phyloP scores from a whole-genome alignment of 1,140 invertebrate species.

The Musca vetustissima region DNA sequence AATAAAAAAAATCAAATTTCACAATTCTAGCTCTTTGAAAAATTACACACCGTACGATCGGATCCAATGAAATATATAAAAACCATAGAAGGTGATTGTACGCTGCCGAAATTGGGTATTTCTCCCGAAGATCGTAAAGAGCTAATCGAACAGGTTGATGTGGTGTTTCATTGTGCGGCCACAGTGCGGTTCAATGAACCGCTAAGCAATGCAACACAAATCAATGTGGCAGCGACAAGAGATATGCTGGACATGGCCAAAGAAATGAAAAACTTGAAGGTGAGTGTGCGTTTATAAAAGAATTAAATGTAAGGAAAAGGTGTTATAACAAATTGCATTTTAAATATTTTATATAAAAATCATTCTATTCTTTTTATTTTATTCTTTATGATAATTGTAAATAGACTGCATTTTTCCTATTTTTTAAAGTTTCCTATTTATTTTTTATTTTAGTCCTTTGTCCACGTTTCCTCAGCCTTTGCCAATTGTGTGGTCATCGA shows the following conservation, averaged over 20 bases:
- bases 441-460: slow-evolving; percentile 44
- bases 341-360: not conserved
- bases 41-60: slow-evolving; percentile 19
- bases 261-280: slow-evolving; percentile 72
- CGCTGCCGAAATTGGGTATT: slow-evolving; percentile 68
- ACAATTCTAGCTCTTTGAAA: slow-evolving; percentile 18
- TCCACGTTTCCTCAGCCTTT: slow-evolving; percentile 76
- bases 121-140: slow-evolving; percentile 59
- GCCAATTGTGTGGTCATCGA: slow-evolving; percentile 65
- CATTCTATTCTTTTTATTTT: not conserved
- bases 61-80: slow-evolving; percentile 26
- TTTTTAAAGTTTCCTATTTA: not conserved
- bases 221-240: slow-evolving; percentile 64
- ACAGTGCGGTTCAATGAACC: slow-evolving; percentile 82
- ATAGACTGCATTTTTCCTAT: too few species aligned
- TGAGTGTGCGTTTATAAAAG: slow-evolving; percentile 44
- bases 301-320: not conserved
- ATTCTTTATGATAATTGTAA: too few species aligned
- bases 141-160: slow-evolving; percentile 57
- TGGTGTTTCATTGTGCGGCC: slow-evolving; percentile 85
- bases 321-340: too few species aligned
- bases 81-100: slow-evolving; percentile 62
- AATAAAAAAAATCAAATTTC: not conserved
- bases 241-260: slow-evolving; percentile 60
- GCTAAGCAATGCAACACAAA: slow-evolving; percentile 62